Evolutionary conservation across 2,888 invertebrate genomes (phyloP).

Genomic region (Uloborus plumipes): DNA sequence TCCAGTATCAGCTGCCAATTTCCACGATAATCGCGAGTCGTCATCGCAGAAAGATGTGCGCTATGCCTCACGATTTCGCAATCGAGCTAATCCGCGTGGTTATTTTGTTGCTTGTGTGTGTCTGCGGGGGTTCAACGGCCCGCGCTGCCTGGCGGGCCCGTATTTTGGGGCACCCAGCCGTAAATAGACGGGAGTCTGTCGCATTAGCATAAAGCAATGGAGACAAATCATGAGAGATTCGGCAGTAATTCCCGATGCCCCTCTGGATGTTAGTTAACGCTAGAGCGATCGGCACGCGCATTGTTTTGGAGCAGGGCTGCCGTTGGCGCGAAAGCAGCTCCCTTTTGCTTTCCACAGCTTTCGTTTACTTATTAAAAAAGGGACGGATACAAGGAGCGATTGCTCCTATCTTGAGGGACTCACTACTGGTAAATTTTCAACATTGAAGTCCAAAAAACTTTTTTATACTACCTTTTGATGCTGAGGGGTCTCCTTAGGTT

Average conservation of each 20-base stretch:
- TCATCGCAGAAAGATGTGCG: slow-evolving; percentile 20
- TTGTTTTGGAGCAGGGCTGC: too few species aligned
- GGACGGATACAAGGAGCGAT: too few species aligned
- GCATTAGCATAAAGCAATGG: slow-evolving; percentile 30
- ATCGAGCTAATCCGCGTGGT: slow-evolving; percentile 35
- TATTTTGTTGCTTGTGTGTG: slow-evolving; percentile 12
- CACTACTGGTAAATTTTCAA: too few species aligned
- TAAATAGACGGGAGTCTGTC: slow-evolving; percentile 29
- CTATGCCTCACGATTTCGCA: slow-evolving; percentile 53
- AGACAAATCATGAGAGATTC: slow-evolving; percentile 29
- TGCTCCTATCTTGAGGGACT: too few species aligned
- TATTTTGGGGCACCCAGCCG: slow-evolving; percentile 32
- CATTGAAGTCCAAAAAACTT: too few species aligned
- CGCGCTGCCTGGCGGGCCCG: slow-evolving; percentile 9
- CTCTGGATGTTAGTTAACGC: slow-evolving; percentile 3
- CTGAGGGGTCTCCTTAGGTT: too few species aligned
- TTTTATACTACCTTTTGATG: too few species aligned
- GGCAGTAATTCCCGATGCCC: background rate
- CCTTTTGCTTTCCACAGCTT: too few species aligned
- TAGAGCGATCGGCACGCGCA: slow-evolving; percentile 31
- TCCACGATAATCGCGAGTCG: slow-evolving; percentile 1
- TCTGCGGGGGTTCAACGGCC: slow-evolving; percentile 29
- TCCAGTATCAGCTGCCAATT: slow-evolving; percentile 3
- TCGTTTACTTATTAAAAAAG: too few species aligned
- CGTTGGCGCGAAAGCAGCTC: too few species aligned